phyloP scores from a whole-genome alignment of 2,113 vertebrate genomes.

The Calonectris borealis region DNA sequence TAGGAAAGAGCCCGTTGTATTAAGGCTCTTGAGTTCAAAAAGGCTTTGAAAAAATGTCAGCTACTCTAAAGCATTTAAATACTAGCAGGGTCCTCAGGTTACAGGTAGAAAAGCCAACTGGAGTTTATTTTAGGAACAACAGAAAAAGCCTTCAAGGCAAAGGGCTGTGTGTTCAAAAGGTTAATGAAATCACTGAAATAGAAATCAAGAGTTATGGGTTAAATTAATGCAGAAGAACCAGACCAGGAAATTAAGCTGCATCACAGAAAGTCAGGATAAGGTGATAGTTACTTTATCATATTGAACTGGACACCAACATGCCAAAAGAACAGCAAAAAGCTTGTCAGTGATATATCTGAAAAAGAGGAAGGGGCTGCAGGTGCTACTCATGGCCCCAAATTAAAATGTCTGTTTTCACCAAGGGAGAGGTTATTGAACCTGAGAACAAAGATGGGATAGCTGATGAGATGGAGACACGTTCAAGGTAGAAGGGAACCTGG shows the following conservation, averaged over 20 bases:
- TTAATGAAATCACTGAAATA: conserved; percentile 7
- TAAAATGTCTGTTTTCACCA: not conserved
- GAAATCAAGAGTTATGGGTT: not conserved
- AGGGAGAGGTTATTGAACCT: not conserved
- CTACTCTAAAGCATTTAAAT: not conserved
- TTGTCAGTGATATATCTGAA: not conserved
- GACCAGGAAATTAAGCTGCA: not conserved
- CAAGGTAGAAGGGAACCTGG: not conserved
- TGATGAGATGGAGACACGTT: not conserved
- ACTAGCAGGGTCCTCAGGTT: conserved; percentile 5
- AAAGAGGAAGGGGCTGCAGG: not conserved
- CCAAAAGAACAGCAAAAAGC: not conserved
- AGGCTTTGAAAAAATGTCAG: not conserved
- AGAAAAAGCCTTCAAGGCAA: conserved; percentile 20
- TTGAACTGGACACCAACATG: not conserved
- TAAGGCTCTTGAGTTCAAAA: not conserved
- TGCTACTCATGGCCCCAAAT: not conserved
- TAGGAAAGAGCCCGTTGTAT: not conserved
- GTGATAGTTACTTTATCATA: not conserved
- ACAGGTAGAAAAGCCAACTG: conserved; percentile 47
- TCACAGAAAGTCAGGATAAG: not conserved
- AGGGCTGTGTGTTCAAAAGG: not conserved
- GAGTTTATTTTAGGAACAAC: conserved; percentile 30
- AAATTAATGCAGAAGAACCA: not conserved
- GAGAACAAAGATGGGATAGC: not conserved